These are phyloP conservation scores for Toxostoma redivivum DNA, from an alignment of 2,113 vertebrate species.

Conservation along the genomic window DNA sequence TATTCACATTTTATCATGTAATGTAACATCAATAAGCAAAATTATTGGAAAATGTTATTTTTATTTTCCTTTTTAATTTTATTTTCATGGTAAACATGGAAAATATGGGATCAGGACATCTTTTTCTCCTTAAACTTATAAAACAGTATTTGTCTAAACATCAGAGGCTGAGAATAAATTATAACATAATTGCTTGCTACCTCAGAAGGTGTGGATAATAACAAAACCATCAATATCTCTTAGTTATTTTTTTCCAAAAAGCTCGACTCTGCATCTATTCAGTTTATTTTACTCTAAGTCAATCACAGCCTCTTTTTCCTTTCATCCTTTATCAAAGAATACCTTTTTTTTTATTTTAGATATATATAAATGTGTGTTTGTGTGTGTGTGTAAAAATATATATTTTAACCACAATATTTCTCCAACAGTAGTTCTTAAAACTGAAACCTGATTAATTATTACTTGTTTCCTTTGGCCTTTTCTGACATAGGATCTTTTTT, in stretches of 20 bases:
- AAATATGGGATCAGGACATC: neutral
- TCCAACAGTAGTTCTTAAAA: neutral
- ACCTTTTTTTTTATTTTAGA: neutral
- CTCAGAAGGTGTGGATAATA: neutral
- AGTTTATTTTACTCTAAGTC: neutral
- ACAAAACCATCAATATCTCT: neutral
- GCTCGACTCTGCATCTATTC: neutral
- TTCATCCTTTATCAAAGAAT: neutral
- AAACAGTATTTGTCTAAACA: neutral
- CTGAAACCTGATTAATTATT: neutral
- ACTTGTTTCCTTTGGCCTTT: neutral
- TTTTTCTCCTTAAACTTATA: neutral
- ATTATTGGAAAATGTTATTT: neutral
- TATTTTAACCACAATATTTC: neutral
- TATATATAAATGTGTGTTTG: neutral
- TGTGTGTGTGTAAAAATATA: neutral
- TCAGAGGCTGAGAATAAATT: neutral
- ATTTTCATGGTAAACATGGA: neutral
- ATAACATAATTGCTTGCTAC: neutral
- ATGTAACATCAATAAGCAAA: neutral
- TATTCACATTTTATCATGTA: neutral
- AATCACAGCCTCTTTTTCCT: neutral
- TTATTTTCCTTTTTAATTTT: neutral
- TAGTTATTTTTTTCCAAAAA: neutral
- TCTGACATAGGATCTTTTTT: neutral